These are phyloP conservation scores for Pheucticus melanocephalus DNA, from an alignment of 2,113 vertebrate genomes.

Conservation along the genomic window DNA sequence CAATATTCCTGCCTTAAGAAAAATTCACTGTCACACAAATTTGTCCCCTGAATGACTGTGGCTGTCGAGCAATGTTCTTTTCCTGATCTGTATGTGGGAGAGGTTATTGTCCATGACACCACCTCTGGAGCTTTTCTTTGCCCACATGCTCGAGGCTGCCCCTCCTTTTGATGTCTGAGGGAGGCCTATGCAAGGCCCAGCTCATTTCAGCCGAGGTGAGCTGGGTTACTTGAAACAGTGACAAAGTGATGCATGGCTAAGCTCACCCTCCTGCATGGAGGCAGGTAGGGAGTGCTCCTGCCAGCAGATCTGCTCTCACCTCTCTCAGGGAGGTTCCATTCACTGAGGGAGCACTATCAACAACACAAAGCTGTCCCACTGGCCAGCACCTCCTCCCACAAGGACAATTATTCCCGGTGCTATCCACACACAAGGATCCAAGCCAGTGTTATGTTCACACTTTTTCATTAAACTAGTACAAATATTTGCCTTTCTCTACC, in stretches of 20 bases:
- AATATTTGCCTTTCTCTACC: constrained; percentile 9
- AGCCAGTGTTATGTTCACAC: not conserved
- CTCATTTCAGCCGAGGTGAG: not conserved
- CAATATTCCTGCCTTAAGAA: not conserved
- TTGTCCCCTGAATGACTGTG: not conserved
- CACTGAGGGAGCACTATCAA: not conserved
- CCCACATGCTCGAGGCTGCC: not conserved
- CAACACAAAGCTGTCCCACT: not conserved
- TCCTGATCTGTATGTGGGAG: not conserved
- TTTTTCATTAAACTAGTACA: not conserved
- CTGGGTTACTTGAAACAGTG: not conserved
- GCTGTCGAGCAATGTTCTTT: not conserved
- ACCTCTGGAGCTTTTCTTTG: not conserved
- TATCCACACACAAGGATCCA: fast-evolving
- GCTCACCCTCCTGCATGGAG: fast-evolving
- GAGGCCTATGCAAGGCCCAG: not conserved
- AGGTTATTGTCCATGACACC: not conserved
- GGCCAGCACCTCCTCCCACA: not conserved
- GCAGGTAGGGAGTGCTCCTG: not conserved
- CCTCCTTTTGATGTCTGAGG: not conserved
- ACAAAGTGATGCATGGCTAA: not conserved
- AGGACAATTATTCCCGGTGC: not conserved
- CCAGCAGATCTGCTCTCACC: not conserved
- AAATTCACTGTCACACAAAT: not conserved
- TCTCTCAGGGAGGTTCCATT: not conserved